Conservation (phyloP, 2,113 vertebrate genomes). For the Hemicordylus capensis region DNA sequence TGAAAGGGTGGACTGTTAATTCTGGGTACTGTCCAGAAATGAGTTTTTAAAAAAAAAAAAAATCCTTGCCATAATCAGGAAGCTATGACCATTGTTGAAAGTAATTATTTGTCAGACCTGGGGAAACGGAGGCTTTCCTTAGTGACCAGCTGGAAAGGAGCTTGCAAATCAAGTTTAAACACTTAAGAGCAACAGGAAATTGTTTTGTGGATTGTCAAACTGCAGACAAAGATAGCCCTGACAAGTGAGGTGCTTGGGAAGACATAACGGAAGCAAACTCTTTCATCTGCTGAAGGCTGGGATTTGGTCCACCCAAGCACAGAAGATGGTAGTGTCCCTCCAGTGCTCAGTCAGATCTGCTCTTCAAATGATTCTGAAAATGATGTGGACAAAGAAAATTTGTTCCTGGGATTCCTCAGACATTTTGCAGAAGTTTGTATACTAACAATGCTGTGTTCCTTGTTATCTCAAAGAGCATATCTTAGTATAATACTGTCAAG, state of each 20-base stretch:
- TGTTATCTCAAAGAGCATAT: too few species aligned
- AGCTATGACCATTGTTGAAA: neutral
- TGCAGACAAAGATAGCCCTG: neutral
- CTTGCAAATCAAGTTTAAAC: neutral
- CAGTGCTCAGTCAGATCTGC: neutral
- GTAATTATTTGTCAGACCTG: neutral
- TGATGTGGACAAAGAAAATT: neutral
- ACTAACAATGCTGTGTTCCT: neutral
- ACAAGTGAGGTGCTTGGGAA: neutral
- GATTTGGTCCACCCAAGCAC: neutral
- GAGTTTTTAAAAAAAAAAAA: too few species aligned
- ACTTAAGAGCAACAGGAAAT: neutral
- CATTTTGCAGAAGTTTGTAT: neutral
- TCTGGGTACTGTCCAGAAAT: neutral
- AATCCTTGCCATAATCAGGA: neutral
- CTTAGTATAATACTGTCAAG: too few species aligned
- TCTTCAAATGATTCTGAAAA: neutral
- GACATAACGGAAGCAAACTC: neutral
- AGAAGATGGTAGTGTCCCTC: neutral
- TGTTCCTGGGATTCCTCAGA: neutral
- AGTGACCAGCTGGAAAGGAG: neutral
- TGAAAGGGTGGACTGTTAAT: neutral
- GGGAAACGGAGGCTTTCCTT: neutral
- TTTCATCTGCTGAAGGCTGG: neutral
- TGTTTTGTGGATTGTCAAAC: neutral